A percentile compares a stretch with the other conserved stretches of the same genome.
These are phyloP conservation scores for Trinorchestia longiramus DNA, from an alignment of 1,140 invertebrate species.

Conservation along the genomic window DNA sequence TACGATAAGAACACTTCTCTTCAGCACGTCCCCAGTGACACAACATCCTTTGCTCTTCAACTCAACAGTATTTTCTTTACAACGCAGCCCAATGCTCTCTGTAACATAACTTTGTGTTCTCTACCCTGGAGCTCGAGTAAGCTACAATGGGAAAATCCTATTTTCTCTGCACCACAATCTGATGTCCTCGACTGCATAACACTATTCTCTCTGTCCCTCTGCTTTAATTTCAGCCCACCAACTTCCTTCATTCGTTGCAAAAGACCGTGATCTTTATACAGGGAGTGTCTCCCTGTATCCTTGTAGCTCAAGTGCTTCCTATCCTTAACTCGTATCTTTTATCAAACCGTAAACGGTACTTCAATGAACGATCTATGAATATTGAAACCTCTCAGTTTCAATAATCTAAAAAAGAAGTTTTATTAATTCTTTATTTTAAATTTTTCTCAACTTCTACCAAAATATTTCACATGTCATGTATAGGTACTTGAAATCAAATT, in stretches of 20 bases:
- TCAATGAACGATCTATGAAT: neutral
- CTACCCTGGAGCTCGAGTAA: too few species aligned
- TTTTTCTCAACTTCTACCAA: neutral
- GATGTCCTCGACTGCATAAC: neutral
- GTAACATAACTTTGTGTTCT: too few species aligned
- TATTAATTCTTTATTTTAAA: too few species aligned
- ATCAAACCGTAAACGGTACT: neutral
- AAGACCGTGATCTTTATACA: neutral
- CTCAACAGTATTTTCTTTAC: too few species aligned
- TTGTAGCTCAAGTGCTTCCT: neutral
- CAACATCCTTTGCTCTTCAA: too few species aligned
- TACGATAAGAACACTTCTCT: too few species aligned
- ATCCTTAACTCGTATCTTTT: neutral
- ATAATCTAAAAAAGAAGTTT: neutral
- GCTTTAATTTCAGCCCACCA: neutral
- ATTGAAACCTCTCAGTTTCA: neutral
- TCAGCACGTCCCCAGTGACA: too few species aligned
- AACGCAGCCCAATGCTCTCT: too few species aligned
- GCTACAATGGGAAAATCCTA: neutral
- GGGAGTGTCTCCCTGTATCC: neutral
- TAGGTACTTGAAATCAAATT: neutral
- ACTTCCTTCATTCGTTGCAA: neutral
- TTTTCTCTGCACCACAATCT: neutral
- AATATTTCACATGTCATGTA: neutral
- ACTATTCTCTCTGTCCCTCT: neutral